A percentile compares a stretch with the other conserved stretches of the same genome.
phyloP scores from a whole-genome alignment of 2,888 invertebrate species.

The Diaperis boleti region DNA sequence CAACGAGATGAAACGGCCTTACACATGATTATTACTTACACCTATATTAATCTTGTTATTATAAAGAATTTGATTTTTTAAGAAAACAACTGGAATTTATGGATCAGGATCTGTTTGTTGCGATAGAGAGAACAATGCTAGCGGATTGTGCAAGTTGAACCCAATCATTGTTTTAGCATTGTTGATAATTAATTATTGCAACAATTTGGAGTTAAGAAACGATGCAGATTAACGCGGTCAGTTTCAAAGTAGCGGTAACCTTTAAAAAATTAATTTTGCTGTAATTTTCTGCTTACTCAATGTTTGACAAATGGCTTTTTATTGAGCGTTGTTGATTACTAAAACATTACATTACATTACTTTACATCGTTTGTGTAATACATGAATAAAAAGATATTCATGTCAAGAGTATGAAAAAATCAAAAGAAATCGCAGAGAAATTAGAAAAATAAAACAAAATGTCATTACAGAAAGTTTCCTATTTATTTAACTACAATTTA shows the following conservation, averaged over 20 bases:
- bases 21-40: conserved; percentile 22
- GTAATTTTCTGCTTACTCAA: neutral
- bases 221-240: conserved; percentile 1
- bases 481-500: too few species aligned
- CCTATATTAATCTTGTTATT: conserved; percentile 7
- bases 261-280: conserved; percentile 2
- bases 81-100: neutral
- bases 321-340: neutral
- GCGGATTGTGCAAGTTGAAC: neutral
- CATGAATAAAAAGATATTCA: neutral
- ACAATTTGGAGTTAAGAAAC: conserved; percentile 16
- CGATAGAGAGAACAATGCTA: neutral
- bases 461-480: too few species aligned
- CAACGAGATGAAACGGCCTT: conserved; percentile 43
- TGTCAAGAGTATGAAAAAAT: too few species aligned
- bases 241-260: conserved; percentile 1
- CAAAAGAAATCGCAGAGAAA: too few species aligned
- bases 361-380: neutral
- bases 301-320: conserved; percentile 1
- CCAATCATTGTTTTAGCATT: conserved; percentile 16
- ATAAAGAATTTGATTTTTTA: conserved; percentile 10
- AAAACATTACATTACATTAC: neutral
- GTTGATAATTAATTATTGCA: conserved; percentile 26
- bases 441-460: too few species aligned
- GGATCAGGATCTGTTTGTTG: conserved; percentile 7